Evolutionary conservation across 2,113 vertebrate species (phyloP).

Genomic region (Choloepus hoffmanni): DNA sequence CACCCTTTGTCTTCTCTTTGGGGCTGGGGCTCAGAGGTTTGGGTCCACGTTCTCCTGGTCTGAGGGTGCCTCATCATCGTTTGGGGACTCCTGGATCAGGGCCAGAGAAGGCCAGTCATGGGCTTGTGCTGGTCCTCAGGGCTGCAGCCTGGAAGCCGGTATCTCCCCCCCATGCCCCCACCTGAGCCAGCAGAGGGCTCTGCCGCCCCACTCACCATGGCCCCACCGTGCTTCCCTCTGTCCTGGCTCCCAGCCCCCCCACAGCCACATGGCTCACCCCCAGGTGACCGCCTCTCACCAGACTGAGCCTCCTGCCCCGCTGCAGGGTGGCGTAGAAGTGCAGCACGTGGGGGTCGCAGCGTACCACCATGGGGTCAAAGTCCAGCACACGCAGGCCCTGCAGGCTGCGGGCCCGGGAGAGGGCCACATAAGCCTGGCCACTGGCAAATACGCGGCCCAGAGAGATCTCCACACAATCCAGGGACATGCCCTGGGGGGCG

Average conservation of each 20-base stretch:
- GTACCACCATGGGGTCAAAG: conserved; percentile 93
- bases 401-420: conserved; percentile 94
- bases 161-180: not conserved
- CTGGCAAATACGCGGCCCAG: conserved; percentile 96
- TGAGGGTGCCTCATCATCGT: conserved; percentile 42
- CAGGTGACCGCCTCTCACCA: conserved; percentile 84
- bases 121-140: not conserved
- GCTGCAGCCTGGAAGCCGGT: not conserved
- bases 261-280: no score
- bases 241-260: not conserved
- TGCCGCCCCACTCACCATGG: not conserved
- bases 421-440: conserved; percentile 96
- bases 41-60: conserved; percentile 77
- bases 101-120: not conserved
- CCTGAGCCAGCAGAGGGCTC: not conserved
- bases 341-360: conserved; percentile 92
- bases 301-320: conserved; percentile 85
- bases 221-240: not conserved
- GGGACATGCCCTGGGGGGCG: conserved; percentile 70
- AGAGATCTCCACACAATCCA: conserved; percentile 83
- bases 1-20: not conserved
- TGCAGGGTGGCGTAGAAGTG: conserved; percentile 91
- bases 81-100: conserved; percentile 62
- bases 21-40: conserved; percentile 36
- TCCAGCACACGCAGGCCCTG: conserved; percentile 95